These are phyloP conservation scores for Pangasius mekongensis DNA, from an alignment of 2,797 vertebrate species.

Conservation along the genomic window DNA sequence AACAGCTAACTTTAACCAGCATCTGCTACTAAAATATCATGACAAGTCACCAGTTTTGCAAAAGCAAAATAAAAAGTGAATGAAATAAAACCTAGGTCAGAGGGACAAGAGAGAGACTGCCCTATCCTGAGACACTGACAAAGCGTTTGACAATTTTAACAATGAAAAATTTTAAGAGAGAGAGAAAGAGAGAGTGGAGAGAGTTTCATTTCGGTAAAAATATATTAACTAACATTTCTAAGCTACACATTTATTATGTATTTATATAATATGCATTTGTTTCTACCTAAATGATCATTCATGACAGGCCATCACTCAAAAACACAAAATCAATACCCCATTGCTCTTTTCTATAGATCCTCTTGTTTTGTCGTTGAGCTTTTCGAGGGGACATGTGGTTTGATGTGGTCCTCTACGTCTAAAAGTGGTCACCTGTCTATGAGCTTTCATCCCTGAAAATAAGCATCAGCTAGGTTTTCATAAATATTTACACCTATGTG, in stretches of 20 bases:
- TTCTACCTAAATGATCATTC: neutral
- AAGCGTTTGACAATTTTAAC: neutral
- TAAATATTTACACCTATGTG: slow-evolving; percentile 39
- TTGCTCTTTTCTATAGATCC: neutral
- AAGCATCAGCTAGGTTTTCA: slow-evolving; percentile 16
- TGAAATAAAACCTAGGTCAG: neutral
- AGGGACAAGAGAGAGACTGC: neutral
- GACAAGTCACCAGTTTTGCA: neutral
- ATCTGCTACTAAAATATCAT: neutral
- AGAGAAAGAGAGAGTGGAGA: neutral
- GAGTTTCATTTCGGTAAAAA: neutral
- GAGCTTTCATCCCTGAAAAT: slow-evolving; percentile 26
- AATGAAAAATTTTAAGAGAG: neutral
- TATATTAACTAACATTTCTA: neutral
- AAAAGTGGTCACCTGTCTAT: slow-evolving; percentile 5
- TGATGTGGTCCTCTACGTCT: neutral
- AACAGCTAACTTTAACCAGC: slow-evolving; percentile 1
- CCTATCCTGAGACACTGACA: neutral
- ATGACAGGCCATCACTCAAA: neutral
- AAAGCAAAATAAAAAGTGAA: neutral
- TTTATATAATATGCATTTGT: neutral
- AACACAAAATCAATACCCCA: neutral
- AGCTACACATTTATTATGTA: neutral
- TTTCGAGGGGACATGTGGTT: neutral
- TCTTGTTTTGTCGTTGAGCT: neutral